These are phyloP conservation scores for Batillaria attramentaria DNA, from an alignment of 1,140 invertebrate species.

Conservation along the genomic window DNA sequence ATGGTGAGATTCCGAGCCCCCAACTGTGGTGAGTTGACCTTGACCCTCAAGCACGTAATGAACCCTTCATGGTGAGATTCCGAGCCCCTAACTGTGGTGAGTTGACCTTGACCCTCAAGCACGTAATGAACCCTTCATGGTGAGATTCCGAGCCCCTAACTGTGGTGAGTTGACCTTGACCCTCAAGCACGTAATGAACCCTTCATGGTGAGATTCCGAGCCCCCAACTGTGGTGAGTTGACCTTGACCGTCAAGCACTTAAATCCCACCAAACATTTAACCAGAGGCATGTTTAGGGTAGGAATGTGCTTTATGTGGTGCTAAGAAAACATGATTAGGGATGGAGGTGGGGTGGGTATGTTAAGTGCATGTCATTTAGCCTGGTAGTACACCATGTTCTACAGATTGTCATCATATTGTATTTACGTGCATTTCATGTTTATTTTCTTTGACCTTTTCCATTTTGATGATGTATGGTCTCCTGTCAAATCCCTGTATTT, in stretches of 20 bases:
- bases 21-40: constrained; percentile 32
- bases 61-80: background rate
- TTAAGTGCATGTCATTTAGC: no score
- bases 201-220: no score
- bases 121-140: background rate
- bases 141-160: background rate
- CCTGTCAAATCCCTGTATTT: background rate
- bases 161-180: background rate
- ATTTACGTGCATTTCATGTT: no score
- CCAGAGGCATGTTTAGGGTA: background rate
- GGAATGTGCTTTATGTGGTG: no score
- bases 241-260: no score
- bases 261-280: background rate
- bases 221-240: no score
- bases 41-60: background rate
- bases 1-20: constrained; percentile 41
- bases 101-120: background rate
- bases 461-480: background rate
- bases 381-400: no score
- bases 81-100: background rate
- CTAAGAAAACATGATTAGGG: no score
- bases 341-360: no score
- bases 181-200: no score
- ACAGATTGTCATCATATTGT: no score
- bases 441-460: background rate